Evolutionary conservation across 2,113 vertebrate genomes (phyloP).

Genomic region (Spea bombifrons): DNA sequence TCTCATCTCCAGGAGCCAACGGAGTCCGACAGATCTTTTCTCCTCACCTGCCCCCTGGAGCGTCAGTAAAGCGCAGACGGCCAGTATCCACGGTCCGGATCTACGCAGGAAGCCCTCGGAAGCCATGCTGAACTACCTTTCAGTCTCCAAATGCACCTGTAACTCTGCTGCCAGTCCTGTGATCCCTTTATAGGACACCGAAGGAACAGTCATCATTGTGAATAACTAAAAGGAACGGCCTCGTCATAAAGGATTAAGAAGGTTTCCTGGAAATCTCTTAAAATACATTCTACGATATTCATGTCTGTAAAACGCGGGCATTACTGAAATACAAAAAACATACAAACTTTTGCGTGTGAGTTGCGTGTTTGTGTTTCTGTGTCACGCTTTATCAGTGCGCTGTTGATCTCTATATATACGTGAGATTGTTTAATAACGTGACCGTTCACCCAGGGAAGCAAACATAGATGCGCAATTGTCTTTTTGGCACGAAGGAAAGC

Average conservation of each 20-base stretch:
- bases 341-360: no score
- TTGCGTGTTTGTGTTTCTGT: no score
- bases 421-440: no score
- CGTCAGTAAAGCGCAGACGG: background rate
- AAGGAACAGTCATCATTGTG: background rate
- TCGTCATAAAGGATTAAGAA: background rate
- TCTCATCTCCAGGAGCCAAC: no score
- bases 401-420: no score
- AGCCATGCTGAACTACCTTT: background rate
- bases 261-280: background rate
- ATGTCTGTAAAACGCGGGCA: no score
- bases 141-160: background rate
- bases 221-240: background rate
- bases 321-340: no score
- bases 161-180: background rate
- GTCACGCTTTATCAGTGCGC: no score
- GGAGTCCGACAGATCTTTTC: no score
- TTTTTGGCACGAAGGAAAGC: no score
- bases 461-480: no score
- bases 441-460: no score
- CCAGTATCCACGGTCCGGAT: conserved; percentile 4
- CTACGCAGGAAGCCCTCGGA: background rate
- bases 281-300: background rate
- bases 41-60: conserved; percentile 25
- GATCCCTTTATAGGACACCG: background rate